phyloP scores from a whole-genome alignment of 2,888 invertebrate species.

The Ochropacha duplaris region DNA sequence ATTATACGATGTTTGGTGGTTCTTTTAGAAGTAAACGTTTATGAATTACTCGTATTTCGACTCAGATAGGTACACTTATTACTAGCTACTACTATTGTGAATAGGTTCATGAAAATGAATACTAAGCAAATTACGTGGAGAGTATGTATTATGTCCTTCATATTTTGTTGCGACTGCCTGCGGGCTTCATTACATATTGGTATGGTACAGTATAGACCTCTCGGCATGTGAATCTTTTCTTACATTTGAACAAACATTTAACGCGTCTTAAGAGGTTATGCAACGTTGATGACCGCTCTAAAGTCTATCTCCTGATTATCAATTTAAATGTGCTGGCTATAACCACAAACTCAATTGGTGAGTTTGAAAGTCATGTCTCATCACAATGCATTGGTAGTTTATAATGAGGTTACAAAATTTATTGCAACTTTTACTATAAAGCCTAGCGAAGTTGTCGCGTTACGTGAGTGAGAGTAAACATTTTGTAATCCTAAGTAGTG shows the following conservation, averaged over 20 bases:
- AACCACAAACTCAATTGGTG: conserved; percentile 32
- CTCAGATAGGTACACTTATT: no score
- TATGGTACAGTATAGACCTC: background rate
- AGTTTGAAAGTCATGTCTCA: conserved; percentile 43
- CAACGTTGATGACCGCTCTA: conserved; percentile 19
- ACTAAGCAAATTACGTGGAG: no score
- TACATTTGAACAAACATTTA: background rate
- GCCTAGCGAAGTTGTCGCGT: conserved; percentile 51
- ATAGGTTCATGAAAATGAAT: no score
- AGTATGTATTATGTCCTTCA: no score
- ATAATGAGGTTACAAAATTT: conserved; percentile 33
- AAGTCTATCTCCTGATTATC: conserved; percentile 14
- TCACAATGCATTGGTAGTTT: conserved; percentile 38
- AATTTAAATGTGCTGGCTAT: conserved; percentile 30
- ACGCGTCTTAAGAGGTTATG: conserved; percentile 17
- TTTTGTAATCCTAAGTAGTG: conserved; percentile 74
- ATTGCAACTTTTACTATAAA: conserved; percentile 3
- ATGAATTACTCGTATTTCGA: no score
- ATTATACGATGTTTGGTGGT: no score
- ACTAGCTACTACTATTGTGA: no score
- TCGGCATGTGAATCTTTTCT: background rate
- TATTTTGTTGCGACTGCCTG: no score
- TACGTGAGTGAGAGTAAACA: conserved; percentile 74
- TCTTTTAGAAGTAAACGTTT: no score
- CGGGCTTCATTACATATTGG: no score